A percentile compares a stretch with the other conserved stretches of the same genome.
phyloP scores from a whole-genome alignment of 2,797 vertebrate species.

The Gadopsis marmoratus region DNA sequence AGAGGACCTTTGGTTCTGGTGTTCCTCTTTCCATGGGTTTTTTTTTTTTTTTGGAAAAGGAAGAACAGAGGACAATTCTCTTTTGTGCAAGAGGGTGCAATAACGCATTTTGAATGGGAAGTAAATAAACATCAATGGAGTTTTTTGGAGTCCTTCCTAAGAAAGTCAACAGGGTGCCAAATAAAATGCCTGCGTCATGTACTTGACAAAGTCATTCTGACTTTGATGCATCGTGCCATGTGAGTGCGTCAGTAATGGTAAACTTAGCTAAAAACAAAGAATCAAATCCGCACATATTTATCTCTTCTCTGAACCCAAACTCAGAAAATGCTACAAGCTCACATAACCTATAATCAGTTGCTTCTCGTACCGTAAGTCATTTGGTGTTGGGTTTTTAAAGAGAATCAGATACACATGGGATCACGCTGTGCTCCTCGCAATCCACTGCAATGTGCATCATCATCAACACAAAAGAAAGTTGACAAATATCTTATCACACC shows the following conservation, averaged over 20 bases:
- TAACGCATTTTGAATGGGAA: constrained; percentile 9
- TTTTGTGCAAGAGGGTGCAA: constrained; percentile 43
- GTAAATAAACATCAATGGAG: constrained; percentile 46
- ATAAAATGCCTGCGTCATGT: constrained; percentile 8
- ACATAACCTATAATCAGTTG: constrained; percentile 19
- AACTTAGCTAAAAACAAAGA: constrained; percentile 2
- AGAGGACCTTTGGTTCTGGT: constrained; percentile 44
- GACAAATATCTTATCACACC: constrained; percentile 14
- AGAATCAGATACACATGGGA: constrained; percentile 45
- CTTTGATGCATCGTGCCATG: constrained; percentile 22
- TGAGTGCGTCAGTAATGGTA: background rate
- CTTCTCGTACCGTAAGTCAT: constrained; percentile 9
- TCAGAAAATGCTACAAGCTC: constrained; percentile 4
- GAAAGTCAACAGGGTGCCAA: constrained; percentile 3
- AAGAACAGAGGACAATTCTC: constrained; percentile 43
- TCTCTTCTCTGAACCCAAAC: background rate
- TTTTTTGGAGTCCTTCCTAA: constrained; percentile 26
- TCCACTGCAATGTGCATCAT: constrained; percentile 18
- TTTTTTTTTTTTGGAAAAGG: constrained; percentile 26
- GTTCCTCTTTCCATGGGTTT: constrained; percentile 40
- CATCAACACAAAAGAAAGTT: constrained; percentile 32
- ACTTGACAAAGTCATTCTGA: constrained; percentile 4
- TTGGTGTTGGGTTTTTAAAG: constrained; percentile 12
- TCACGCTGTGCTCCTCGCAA: background rate
- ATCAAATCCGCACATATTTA: background rate